Conservation (phyloP, 2,113 vertebrate genomes). For the Climacteris rufus region DNA sequence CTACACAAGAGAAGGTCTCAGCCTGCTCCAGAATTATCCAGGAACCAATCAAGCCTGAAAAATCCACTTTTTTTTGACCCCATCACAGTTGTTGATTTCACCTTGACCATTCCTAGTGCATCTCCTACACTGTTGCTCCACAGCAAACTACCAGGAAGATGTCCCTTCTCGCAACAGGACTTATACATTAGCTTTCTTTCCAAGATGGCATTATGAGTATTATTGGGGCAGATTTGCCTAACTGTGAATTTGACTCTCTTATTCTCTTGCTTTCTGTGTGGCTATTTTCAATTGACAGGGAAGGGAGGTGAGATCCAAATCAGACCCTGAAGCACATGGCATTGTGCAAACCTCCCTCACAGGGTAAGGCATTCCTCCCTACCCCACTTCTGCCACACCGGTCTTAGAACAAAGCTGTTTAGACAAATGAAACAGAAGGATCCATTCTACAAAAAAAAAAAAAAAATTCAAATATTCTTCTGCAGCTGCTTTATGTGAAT, state of each 20-base stretch:
- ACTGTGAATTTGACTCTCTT: not conserved
- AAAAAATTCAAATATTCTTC: not conserved
- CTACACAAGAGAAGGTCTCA: not conserved
- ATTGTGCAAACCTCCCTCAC: not conserved
- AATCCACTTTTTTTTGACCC: not conserved
- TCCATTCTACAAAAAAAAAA: not conserved
- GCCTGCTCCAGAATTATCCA: not conserved
- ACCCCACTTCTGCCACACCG: not conserved
- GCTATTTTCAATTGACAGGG: not conserved
- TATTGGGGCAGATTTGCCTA: not conserved
- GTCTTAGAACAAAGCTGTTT: not conserved
- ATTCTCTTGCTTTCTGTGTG: accelerated
- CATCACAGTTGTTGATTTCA: not conserved
- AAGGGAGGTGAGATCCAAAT: not conserved
- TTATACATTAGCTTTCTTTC: not conserved
- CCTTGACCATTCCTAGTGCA: not conserved
- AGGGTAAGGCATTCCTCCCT: not conserved
- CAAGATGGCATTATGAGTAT: not conserved
- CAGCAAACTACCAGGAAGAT: not conserved
- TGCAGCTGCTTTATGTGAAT: not conserved
- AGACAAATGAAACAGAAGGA: not conserved
- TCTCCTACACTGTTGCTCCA: not conserved
- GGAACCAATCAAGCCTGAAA: not conserved
- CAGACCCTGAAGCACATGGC: not conserved
- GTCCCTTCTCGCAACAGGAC: not conserved